phyloP scores from a whole-genome alignment of 2,113 vertebrate species.

The Pionites leucogaster region DNA sequence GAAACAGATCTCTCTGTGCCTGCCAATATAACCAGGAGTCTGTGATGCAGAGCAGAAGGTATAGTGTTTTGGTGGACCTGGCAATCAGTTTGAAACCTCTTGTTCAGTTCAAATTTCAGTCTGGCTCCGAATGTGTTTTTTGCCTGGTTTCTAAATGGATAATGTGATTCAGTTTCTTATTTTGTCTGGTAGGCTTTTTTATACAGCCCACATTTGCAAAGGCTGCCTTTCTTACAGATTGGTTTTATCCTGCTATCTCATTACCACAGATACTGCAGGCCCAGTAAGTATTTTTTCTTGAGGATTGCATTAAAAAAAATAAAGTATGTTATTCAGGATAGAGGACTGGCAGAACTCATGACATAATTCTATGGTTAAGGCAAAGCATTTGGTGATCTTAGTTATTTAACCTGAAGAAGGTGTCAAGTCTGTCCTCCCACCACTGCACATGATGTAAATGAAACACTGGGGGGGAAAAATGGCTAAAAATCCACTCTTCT shows the following conservation, averaged over 20 bases:
- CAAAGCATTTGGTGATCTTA: not conserved
- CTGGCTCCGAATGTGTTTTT: not conserved
- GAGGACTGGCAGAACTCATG: not conserved
- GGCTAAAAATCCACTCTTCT: not conserved
- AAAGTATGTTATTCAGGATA: not conserved
- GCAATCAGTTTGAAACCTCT: conserved; percentile 16
- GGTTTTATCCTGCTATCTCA: not conserved
- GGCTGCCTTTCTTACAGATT: not conserved
- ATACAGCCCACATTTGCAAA: not conserved
- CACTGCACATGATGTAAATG: not conserved
- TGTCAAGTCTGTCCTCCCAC: conserved; percentile 7
- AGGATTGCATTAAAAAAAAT: not conserved
- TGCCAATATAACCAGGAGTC: conserved; percentile 18
- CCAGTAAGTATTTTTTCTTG: not conserved
- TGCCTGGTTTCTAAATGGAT: not conserved
- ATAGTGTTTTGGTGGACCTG: conserved; percentile 3
- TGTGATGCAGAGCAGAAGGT: not conserved
- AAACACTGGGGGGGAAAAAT: not conserved
- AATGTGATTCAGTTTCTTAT: not conserved
- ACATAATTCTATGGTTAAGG: not conserved
- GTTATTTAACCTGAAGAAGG: conserved; percentile 42
- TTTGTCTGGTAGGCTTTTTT: conserved; percentile 15
- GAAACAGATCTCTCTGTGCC: not conserved
- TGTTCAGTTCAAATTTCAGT: not conserved
- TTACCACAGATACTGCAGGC: not conserved